Evolutionary conservation across 2,888 invertebrate species (phyloP).

Genomic region (Megaustenia siamemsis): DNA sequence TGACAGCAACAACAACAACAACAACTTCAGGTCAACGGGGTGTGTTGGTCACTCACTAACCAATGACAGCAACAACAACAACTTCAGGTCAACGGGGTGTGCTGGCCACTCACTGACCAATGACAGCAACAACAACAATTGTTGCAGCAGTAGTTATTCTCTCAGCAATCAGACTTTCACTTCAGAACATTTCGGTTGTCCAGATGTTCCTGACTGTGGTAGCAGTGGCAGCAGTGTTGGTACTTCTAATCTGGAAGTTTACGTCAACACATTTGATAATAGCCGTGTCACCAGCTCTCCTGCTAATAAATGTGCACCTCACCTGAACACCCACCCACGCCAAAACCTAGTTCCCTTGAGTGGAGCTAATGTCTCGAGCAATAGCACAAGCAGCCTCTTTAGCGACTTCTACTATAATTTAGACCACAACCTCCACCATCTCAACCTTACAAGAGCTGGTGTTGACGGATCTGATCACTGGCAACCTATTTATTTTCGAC

Average conservation of each 20-base stretch:
- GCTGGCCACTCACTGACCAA: background rate
- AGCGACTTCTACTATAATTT: slow-evolving; percentile 29
- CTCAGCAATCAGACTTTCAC: background rate
- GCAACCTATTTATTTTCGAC: slow-evolving; percentile 1
- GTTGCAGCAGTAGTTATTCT: background rate
- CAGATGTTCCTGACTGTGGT: background rate
- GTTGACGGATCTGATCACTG: slow-evolving; percentile 11
- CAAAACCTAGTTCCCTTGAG: background rate
- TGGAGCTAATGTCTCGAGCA: background rate
- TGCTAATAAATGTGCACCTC: background rate
- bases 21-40: background rate
- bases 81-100: background rate
- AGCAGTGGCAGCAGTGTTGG: background rate
- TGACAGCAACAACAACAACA: slow-evolving; percentile 8
- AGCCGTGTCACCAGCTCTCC: background rate
- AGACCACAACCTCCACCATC: slow-evolving; percentile 19
- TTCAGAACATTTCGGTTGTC: background rate
- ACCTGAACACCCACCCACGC: background rate
- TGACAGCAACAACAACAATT: slow-evolving; percentile 5
- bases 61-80: background rate
- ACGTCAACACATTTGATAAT: background rate
- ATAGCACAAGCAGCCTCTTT: slow-evolving; percentile 13
- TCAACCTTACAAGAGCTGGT: background rate
- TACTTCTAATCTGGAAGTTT: background rate
- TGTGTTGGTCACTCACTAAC: background rate